Base-by-base conservation (phyloP, 2,113 vertebrate genomes). In the Lipophrys pholis region DNA sequence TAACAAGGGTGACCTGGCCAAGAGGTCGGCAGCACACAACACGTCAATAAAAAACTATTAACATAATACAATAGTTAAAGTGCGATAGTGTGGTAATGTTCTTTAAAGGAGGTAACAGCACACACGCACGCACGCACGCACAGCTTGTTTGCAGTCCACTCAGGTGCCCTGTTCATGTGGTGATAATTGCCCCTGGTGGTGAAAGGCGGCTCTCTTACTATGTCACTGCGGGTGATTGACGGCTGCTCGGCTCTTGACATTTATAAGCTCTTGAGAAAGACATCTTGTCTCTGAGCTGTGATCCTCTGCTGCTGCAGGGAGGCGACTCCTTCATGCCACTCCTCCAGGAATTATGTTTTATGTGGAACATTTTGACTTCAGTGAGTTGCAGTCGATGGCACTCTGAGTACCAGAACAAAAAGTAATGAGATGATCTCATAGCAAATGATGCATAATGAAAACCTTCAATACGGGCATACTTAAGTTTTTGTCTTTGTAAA, bases 161-260 rank as follows among this genome's bases (percentile, higher is more conserved):
- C n/a, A n/a, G n/a, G n/a, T n/a, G n/a, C n/a, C n/a, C n/a, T n/a
- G n/a, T n/a, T n/a, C n/a, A n/a, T n/a, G n/a, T n/a, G n/a, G 56
- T 68, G 43, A 69, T 76, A 61, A 78, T 49, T 66, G 36, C 79
- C 59, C 50, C 73, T n/a, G n/a, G n/a, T 40, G 63, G 62, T 55
- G 75, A n/a, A 62, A 55, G 60, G 56, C 30, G 61, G 69, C 63
- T 67, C 72, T n/a, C n/a, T n/a, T n/a, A n/a, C n/a, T n/a, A n/a
- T 78, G 80, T 78, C 70, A 69, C 9, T 15, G n/a, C 9, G 46
- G 39, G 56, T 78, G 85, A 82, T 16, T 75, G 82, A 83, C 82
- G 78, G 82, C 35, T 76, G 70, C 36, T 78, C 68, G 57, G 40
- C 70, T 63, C 35, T 45, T 83, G 76, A 87, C 82, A 87, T 87